Percentiles rank a stretch among this genome's conserved stretches.
Evolutionary conservation across 1,140 invertebrate species (phyloP).

Genomic region (Popillia japonica): DNA sequence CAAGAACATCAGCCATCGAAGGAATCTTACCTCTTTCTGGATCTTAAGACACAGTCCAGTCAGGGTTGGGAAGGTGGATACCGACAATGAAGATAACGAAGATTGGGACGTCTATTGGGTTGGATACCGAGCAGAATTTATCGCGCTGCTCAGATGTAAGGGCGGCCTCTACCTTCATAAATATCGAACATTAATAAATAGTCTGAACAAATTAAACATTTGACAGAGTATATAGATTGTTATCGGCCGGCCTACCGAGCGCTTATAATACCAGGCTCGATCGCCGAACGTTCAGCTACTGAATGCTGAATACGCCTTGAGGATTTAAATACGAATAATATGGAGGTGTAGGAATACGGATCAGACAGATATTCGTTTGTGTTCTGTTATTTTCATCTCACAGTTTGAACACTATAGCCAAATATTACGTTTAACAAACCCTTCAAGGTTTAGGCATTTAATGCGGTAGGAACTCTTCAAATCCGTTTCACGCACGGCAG

Average conservation of each 20-base stretch:
- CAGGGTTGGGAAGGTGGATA: not conserved
- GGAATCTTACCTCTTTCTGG: not conserved
- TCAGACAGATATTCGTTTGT: too few relatives aligned
- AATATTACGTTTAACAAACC: too few relatives aligned
- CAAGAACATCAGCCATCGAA: not conserved
- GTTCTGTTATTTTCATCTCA: too few relatives aligned
- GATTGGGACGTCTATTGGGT: slow-evolving; percentile 46
- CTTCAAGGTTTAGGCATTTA: too few relatives aligned
- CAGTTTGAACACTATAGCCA: too few relatives aligned
- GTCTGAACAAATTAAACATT: slow-evolving; percentile 57
- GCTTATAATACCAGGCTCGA: slow-evolving; percentile 48
- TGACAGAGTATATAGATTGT: slow-evolving; percentile 55
- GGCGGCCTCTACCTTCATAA: slow-evolving; percentile 50
- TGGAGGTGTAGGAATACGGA: too few relatives aligned
- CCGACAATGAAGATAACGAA: slow-evolving; percentile 43
- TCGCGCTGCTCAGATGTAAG: slow-evolving; percentile 46
- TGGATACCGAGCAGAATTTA: slow-evolving; percentile 46
- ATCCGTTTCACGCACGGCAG: too few relatives aligned
- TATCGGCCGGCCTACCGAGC: slow-evolving; percentile 51
- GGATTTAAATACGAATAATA: not conserved
- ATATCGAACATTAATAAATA: slow-evolving; percentile 58
- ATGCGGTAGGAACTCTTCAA: too few relatives aligned
- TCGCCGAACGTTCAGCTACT: slow-evolving; percentile 28
- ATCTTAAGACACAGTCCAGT: not conserved
- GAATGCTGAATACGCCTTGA: not conserved